Conservation (phyloP, 2,113 vertebrate species). For the Xenus cinereus region DNA sequence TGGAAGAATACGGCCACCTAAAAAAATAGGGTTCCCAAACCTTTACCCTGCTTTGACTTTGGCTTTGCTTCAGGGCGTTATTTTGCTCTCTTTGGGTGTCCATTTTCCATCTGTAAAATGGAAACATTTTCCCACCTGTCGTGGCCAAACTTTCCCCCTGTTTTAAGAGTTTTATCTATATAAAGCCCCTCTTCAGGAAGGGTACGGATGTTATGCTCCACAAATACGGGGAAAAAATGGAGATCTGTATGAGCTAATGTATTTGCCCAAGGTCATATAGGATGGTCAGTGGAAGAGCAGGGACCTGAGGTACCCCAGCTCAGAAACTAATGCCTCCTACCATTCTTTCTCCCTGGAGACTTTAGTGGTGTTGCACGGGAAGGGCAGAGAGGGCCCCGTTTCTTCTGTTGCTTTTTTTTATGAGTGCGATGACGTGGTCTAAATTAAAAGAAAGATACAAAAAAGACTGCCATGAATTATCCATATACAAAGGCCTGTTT, state of each 20-base stretch:
- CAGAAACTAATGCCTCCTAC: conserved; percentile 65
- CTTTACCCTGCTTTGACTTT: neutral
- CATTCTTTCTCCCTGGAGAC: conserved; percentile 69
- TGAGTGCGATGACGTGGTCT: conserved; percentile 66
- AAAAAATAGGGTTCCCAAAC: neutral
- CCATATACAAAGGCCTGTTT: conserved; percentile 23
- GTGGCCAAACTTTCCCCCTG: neutral
- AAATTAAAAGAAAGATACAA: conserved; percentile 66
- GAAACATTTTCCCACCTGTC: neutral
- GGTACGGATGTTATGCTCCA: neutral
- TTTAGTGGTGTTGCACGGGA: conserved; percentile 65
- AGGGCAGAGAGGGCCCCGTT: conserved; percentile 62
- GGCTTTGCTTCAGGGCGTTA: neutral
- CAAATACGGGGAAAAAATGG: neutral
- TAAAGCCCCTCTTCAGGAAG: neutral
- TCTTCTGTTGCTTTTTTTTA: conserved; percentile 72
- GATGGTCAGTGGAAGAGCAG: conserved; percentile 21
- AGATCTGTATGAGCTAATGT: neutral
- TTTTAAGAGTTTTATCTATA: neutral
- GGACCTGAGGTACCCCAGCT: conserved; percentile 53
- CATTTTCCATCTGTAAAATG: neutral
- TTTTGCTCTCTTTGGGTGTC: neutral
- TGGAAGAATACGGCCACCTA: neutral
- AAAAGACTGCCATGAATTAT: conserved; percentile 57
- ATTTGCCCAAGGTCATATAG: neutral